Conservation (phyloP, 1,140 invertebrate species). For the Euborellia annulipes region DNA sequence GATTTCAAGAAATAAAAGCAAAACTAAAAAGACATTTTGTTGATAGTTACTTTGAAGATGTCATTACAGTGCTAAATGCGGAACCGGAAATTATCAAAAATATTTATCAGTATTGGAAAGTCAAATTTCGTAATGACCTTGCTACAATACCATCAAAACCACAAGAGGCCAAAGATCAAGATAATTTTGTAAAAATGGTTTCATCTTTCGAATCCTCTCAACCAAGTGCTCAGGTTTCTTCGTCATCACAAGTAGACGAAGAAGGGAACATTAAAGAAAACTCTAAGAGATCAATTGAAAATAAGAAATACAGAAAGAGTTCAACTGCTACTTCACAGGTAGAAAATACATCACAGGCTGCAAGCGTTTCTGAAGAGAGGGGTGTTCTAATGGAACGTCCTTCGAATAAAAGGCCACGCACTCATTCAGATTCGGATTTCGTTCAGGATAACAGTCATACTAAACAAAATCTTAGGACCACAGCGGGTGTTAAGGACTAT, state of each 20-base stretch:
- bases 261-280: slow-evolving; percentile 7
- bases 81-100: slow-evolving; percentile 66
- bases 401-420: slow-evolving; percentile 31
- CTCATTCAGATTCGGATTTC: slow-evolving; percentile 57
- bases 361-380: slow-evolving; percentile 38
- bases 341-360: no score
- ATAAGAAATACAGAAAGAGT: not conserved
- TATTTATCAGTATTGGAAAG: slow-evolving; percentile 90
- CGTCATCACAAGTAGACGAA: slow-evolving; percentile 26
- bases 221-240: slow-evolving; percentile 13
- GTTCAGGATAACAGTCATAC: slow-evolving; percentile 23
- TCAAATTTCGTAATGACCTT: slow-evolving; percentile 77
- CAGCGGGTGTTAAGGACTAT: slow-evolving; percentile 71
- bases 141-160: slow-evolving; percentile 72
- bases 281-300: no score
- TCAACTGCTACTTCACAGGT: not conserved
- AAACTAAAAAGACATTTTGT: slow-evolving; percentile 86
- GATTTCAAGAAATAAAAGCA: slow-evolving; percentile 78
- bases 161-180: slow-evolving; percentile 81
- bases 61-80: slow-evolving; percentile 45
- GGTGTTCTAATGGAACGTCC: slow-evolving; percentile 39
- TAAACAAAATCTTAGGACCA: slow-evolving; percentile 46
- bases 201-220: slow-evolving; percentile 38
- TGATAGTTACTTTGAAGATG: slow-evolving; percentile 59
- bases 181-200: slow-evolving; percentile 52